phyloP scores from a whole-genome alignment of 2,113 vertebrate species.

The Procavia capensis region DNA sequence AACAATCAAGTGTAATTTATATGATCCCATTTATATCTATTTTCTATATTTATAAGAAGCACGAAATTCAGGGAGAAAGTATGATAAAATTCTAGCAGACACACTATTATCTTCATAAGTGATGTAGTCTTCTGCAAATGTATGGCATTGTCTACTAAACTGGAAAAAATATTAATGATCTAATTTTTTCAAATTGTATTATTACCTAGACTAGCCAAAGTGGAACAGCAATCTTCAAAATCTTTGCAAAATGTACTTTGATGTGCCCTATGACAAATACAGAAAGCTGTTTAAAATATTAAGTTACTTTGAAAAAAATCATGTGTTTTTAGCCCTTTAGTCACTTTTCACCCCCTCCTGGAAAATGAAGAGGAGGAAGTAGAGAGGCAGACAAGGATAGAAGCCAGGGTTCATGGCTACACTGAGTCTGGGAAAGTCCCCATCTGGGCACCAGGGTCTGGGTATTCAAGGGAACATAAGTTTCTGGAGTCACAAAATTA shows the following conservation, averaged over 20 bases:
- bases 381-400: neutral
- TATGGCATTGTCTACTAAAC: conserved; percentile 52
- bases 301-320: neutral
- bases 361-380: neutral
- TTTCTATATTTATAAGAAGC: conserved; percentile 66
- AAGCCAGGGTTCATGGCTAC: neutral
- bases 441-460: too few relatives aligned
- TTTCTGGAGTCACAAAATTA: neutral
- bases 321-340: neutral
- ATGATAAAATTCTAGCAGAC: conserved; percentile 50
- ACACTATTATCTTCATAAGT: conserved; percentile 65
- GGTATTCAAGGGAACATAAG: neutral
- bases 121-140: conserved; percentile 58
- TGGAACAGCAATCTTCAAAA: conserved; percentile 70
- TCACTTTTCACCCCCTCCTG: neutral
- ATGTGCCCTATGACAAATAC: conserved; percentile 60
- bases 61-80: neutral
- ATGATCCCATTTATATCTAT: conserved; percentile 58
- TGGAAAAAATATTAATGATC: conserved; percentile 51
- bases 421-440: neutral
- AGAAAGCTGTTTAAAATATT: neutral
- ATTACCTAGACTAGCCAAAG: conserved; percentile 52
- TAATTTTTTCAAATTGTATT: conserved; percentile 77
- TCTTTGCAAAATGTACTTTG: conserved; percentile 66
- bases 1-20: neutral